Base-by-base conservation (phyloP, 2,888 invertebrate species). In the Auanema freiburgensis region DNA sequence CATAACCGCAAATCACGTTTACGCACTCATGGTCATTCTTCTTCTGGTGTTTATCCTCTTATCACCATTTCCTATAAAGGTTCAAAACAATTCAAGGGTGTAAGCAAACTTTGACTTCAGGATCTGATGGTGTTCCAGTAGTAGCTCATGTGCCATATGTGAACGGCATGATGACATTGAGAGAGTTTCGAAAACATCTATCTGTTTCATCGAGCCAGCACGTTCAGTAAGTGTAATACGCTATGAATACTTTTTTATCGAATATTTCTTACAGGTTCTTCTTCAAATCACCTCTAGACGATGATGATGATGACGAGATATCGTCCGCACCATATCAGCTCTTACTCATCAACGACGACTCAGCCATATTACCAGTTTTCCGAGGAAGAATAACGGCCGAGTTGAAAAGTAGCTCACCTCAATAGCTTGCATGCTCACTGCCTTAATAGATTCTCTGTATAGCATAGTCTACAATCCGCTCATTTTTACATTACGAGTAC, bases 231-330 rank as follows among this genome's bases (percentile, higher is more conserved):
- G 72, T 67, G 57, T 57, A 46, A 25, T 24, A 51, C 24, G 11
- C 3, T 18, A 46, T 6, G 46, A 46, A 18, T 46, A 6, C 10
- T 5, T 46, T 21, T 3, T 10, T 46, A 18, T 46, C 3, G 21
- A 18, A 24, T n/a, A 11, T 6, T 50, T 62, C 41, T 57, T 52
- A n/a, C 25, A 77, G 77, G 61, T 65, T 76, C 55, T 74, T 76
- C 64, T 77, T 77, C 73, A 74, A 74, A 70, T 67, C 71, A 42
- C 66, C 68, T 24, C 73, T 76, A 44, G 77, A 77, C 43, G 77
- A 77, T 57, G 72, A 69, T n/a, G 33, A 33, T 33, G 33, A 33
- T 33, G 33, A 33, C 8, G 33, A 33, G 8, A 33, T 33, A 33
- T 33, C 33, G 3, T 57, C 67, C 0, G 76, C 77, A 8, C 74